A percentile compares a stretch with the other conserved stretches of the same genome.
Conservation (phyloP, 2,113 vertebrate species). For the Numida meleagris region DNA sequence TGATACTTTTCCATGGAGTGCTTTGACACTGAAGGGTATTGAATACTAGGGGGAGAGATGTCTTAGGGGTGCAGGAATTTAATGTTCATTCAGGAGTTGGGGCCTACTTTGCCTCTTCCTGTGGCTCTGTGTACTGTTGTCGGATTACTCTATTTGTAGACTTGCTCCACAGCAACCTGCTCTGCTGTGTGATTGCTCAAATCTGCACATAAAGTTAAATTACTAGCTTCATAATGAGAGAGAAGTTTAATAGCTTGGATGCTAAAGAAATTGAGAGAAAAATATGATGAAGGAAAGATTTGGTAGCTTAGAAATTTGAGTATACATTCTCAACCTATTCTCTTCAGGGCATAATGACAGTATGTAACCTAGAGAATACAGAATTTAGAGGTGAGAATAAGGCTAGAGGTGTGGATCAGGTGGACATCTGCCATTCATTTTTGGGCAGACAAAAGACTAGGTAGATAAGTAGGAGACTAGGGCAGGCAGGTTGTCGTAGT, state of each 20-base stretch:
- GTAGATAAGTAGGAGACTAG: neutral
- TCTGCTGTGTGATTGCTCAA: neutral
- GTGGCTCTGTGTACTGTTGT: neutral
- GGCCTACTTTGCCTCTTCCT: neutral
- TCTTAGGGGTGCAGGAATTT: neutral
- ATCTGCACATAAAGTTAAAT: neutral
- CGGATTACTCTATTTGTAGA: neutral
- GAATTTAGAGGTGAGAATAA: neutral
- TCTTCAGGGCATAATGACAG: neutral
- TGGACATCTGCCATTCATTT: neutral
- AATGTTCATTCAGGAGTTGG: neutral
- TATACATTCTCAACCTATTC: neutral
- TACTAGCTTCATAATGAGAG: neutral
- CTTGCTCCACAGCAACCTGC: neutral
- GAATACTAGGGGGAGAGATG: neutral
- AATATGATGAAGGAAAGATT: neutral
- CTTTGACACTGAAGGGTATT: neutral
- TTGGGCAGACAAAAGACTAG: neutral
- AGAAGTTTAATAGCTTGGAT: neutral
- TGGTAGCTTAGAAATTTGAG: neutral
- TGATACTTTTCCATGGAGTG: neutral
- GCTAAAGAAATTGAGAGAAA: neutral
- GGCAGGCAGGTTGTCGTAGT: slow-evolving; percentile 4
- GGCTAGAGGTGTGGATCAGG: neutral
- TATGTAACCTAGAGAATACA: neutral